phyloP scores from a whole-genome alignment of 2,113 vertebrate species.

The Neoarius graeffei region DNA sequence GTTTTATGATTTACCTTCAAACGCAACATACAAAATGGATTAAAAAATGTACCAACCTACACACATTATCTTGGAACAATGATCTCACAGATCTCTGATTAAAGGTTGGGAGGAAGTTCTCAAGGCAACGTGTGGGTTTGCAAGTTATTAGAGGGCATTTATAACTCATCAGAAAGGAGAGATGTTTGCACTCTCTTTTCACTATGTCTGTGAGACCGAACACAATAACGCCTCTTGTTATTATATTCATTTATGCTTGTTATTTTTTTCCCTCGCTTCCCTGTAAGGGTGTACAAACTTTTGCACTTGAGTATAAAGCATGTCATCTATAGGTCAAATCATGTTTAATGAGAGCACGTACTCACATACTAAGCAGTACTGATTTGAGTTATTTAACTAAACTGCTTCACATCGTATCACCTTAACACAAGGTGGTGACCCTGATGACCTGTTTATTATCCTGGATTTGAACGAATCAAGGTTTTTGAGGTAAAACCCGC shows the following conservation, averaged over 20 bases:
- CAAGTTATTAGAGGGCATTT: not conserved
- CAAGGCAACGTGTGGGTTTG: not conserved
- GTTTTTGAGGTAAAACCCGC: conserved; percentile 14
- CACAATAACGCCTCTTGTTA: not conserved
- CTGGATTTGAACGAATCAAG: not conserved
- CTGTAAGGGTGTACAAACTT: not conserved
- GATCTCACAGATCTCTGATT: not conserved
- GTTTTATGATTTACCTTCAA: not conserved
- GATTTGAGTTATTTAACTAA: conserved; percentile 34
- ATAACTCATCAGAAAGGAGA: not conserved
- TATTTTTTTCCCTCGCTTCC: not conserved
- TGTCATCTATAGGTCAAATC: not conserved
- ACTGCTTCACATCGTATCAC: not conserved
- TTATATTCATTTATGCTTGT: not conserved
- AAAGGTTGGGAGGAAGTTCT: not conserved
- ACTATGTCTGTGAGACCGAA: not conserved
- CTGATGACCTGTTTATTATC: conserved; percentile 5
- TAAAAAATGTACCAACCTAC: not conserved
- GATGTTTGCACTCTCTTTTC: not conserved
- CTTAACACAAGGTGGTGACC: conserved; percentile 58
- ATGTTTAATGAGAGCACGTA: not conserved
- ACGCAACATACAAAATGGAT: not conserved
- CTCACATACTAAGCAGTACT: not conserved
- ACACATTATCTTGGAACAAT: not conserved
- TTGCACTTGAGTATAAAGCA: not conserved